Evolutionary conservation across 2,797 vertebrate genomes (phyloP).

Genomic region (Eurystomus glaucurus): DNA sequence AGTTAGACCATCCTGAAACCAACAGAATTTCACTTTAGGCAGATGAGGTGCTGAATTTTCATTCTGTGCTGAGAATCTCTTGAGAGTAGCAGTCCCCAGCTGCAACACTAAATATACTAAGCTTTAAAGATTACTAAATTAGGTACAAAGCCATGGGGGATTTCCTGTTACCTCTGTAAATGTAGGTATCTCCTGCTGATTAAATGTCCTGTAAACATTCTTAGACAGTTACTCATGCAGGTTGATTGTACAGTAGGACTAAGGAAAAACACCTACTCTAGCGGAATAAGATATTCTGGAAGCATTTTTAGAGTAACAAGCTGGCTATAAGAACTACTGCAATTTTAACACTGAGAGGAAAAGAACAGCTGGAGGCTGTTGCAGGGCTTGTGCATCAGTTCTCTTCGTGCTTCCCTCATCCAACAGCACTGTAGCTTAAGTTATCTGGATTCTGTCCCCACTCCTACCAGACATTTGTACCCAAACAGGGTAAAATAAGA

Average conservation of each 20-base stretch:
- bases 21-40: neutral
- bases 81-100: neutral
- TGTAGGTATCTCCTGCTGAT: conserved; percentile 31
- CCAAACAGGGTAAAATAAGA: neutral
- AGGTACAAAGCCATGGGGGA: conserved; percentile 35
- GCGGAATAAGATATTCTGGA: neutral
- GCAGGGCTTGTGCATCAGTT: neutral
- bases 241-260: conserved; percentile 16
- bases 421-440: neutral
- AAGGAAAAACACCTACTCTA: neutral
- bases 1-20: neutral
- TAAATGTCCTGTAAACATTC: conserved; percentile 58
- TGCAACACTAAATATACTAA: conserved; percentile 39
- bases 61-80: neutral
- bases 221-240: conserved; percentile 36
- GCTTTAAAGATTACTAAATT: conserved; percentile 7
- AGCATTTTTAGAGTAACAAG: neutral
- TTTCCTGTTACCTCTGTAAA: conserved; percentile 42
- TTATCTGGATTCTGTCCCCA: neutral
- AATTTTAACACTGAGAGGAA: neutral
- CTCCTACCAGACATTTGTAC: neutral
- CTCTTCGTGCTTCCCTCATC: neutral
- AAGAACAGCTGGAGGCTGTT: neutral
- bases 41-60: neutral
- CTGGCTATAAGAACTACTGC: neutral